A percentile compares a stretch with the other conserved stretches of the same genome.
These are phyloP conservation scores for Siphlonurus alternatus DNA, from an alignment of 2,888 invertebrate genomes.

Conservation along the genomic window DNA sequence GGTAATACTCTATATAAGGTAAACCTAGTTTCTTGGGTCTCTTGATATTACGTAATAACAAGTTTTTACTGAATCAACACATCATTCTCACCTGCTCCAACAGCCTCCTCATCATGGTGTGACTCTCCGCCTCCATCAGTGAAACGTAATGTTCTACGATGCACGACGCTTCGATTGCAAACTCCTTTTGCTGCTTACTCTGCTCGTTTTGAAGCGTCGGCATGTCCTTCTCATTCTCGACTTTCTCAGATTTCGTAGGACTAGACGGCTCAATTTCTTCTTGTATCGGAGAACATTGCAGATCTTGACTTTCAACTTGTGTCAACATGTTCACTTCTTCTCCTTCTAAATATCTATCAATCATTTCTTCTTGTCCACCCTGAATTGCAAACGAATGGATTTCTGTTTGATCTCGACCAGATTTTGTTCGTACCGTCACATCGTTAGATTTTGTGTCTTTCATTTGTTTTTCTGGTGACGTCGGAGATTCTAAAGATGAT, in stretches of 20 bases:
- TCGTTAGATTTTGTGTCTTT: neutral
- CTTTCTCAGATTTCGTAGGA: neutral
- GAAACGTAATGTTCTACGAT: conserved; percentile 15
- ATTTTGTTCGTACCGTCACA: neutral
- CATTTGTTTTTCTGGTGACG: conserved; percentile 10
- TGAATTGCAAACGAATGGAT: conserved; percentile 27
- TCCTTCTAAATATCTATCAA: conserved; percentile 13
- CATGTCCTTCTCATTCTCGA: neutral
- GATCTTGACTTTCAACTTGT: neutral
- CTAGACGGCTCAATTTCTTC: neutral
- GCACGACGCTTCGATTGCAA: conserved; percentile 11
- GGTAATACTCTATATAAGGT: no score
- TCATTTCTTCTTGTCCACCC: conserved; percentile 28
- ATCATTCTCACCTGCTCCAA: conserved; percentile 12
- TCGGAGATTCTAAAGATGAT: conserved; percentile 15
- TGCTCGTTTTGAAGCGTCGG: neutral
- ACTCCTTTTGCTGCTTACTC: conserved; percentile 5
- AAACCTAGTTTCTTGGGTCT: no score
- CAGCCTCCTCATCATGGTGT: conserved; percentile 13
- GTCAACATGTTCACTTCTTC: no score
- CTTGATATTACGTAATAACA: no score
- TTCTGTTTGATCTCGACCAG: conserved; percentile 15
- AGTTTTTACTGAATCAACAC: no score
- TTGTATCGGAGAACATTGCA: neutral
- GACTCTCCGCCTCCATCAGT: conserved; percentile 14